Percentiles rank a stretch among this genome's conserved stretches.
phyloP scores from a whole-genome alignment of 2,797 vertebrate species.

The Enteromius thamalakanensis region DNA sequence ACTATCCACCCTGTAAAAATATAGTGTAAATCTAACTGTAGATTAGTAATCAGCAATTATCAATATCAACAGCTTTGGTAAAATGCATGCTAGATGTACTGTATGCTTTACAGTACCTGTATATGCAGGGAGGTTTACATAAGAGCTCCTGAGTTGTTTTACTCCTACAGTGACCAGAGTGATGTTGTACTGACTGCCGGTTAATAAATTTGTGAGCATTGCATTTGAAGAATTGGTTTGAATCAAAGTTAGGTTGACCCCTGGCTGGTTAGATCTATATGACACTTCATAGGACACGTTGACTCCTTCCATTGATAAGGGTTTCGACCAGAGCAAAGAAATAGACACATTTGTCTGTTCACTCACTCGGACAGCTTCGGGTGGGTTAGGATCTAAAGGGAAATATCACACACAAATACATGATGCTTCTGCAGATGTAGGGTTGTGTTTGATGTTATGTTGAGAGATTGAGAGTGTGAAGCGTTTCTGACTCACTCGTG shows the following conservation, averaged over 20 bases:
- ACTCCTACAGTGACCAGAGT: slow-evolving; percentile 66
- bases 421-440: background rate
- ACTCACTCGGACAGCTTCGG: slow-evolving; percentile 47
- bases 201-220: background rate
- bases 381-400: slow-evolving; percentile 67
- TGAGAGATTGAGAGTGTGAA: slow-evolving; percentile 4
- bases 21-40: background rate
- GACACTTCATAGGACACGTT: slow-evolving; percentile 38
- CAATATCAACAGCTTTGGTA: background rate
- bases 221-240: slow-evolving; percentile 54
- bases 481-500: slow-evolving; percentile 66
- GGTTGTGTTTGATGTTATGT: background rate
- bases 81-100: slow-evolving; percentile 3
- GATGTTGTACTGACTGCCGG: slow-evolving; percentile 58
- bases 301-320: slow-evolving; percentile 51
- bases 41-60: background rate
- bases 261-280: background rate
- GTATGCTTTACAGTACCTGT: slow-evolving; percentile 55
- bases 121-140: slow-evolving; percentile 12
- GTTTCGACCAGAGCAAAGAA: slow-evolving; percentile 58
- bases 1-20: background rate
- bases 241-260: slow-evolving; percentile 33
- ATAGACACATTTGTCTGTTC: slow-evolving; percentile 61
- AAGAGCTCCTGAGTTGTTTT: slow-evolving; percentile 50
- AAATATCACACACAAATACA: slow-evolving; percentile 19